Evolutionary conservation across 2,113 vertebrate species (phyloP), one percentile per base, ranked within the genome.

Genomic region (Xenopus borealis): DNA sequence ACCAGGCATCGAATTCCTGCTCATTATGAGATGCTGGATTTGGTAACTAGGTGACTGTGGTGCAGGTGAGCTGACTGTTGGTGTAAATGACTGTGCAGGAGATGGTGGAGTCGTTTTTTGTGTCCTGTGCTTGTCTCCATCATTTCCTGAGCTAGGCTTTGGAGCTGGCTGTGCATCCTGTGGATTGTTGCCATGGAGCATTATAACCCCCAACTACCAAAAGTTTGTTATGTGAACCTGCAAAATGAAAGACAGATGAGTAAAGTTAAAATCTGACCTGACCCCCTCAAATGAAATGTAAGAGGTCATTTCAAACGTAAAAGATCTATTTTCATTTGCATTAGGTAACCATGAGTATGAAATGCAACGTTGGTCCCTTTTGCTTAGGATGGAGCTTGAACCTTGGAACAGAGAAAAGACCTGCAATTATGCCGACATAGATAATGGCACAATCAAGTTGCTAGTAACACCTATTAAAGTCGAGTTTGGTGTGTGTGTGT

Each of bases 181-280:
- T 83, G 95, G 91, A 86, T 95, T 95, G 81, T 27, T 27, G 23
- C 96, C 95, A 96, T 99, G 96, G 93, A 98, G 96, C 97, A 99
- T 99, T 84, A 90, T 96, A 85, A 62, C 89, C 82, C 83, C 82
- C 84, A 78, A 87, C 78, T 16, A n/a, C 13, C 4, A 6, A 44
- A 18, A 52, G 19, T n/a, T 17, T 30, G 17, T 30, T 69, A 67
- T 16, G 50, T 12, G 23, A 64, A 70, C 66, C 74, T 77, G 12
- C 55, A 70, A 66, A 45, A 18, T 11, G 52, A 67, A 67, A 52
- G 2, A 23, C 1, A 61, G 20, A 23, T 40, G 7, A 40, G 33
- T 40, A 40, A 40, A 40, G 7, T 40, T 40, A 40, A 27, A 27
- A 27, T 27, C 23, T 27, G 23, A 27, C 23, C 23, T 27, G 23